Conservation (phyloP, 2,113 vertebrate genomes). For the Nestor notabilis region DNA sequence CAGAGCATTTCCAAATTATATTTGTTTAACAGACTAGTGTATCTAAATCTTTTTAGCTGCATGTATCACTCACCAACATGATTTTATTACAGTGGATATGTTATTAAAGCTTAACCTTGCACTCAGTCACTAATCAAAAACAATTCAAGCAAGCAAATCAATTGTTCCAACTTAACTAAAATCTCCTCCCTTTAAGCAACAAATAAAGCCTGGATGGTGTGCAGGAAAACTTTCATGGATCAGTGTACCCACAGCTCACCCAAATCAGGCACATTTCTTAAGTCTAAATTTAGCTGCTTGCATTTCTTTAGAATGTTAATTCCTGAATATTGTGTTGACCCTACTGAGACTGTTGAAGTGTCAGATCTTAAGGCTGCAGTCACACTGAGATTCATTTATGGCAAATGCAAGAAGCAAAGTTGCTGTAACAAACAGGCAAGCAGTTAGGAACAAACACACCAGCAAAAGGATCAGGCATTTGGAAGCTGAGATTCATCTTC, state of each 20-base stretch:
- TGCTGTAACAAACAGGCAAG: background rate
- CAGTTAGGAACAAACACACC: background rate
- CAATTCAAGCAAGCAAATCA: conserved; percentile 17
- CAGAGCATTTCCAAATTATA: background rate
- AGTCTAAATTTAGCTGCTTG: conserved; percentile 28
- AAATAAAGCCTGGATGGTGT: background rate
- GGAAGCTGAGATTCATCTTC: background rate
- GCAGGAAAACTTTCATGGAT: background rate
- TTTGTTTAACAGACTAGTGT: background rate
- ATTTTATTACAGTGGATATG: conserved; percentile 3
- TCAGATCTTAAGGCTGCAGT: background rate
- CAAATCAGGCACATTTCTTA: background rate
- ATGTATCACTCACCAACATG: conserved; percentile 23
- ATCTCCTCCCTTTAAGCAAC: conserved; percentile 15
- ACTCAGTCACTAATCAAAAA: conserved; percentile 41
- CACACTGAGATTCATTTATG: background rate
- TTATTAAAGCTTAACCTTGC: conserved; percentile 55
- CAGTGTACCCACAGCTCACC: background rate
- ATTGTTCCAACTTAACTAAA: conserved; percentile 27
- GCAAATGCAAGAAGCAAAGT: background rate
- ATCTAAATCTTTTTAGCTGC: conserved; percentile 25
- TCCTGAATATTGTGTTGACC: background rate
- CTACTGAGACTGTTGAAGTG: background rate
- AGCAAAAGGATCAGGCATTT: background rate
- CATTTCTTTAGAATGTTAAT: conserved; percentile 19